phyloP scores from a whole-genome alignment of 2,797 vertebrate genomes.

The Tiaroga cobitis region DNA sequence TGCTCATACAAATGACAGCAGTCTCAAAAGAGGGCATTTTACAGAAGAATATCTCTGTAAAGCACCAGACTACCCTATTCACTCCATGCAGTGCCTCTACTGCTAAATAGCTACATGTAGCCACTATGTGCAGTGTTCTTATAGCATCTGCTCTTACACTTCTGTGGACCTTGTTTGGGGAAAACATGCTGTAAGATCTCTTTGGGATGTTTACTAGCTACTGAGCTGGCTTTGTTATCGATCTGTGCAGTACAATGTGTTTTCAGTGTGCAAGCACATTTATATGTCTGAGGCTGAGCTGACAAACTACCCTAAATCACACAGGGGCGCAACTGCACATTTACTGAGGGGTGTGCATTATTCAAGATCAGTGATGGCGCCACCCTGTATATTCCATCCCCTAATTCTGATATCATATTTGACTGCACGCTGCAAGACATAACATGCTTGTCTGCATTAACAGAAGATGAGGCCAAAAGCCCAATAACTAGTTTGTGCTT shows the following conservation, averaged over 20 bases:
- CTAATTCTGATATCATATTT: neutral
- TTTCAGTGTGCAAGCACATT: constrained; percentile 38
- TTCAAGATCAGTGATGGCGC: neutral
- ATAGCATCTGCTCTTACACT: neutral
- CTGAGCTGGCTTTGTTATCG: constrained; percentile 40
- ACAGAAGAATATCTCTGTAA: neutral
- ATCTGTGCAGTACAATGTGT: constrained; percentile 32
- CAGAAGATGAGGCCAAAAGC: neutral
- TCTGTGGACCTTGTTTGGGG: constrained; percentile 18
- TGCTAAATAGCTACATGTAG: too few relatives aligned
- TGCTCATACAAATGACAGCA: neutral
- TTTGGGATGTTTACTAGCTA: constrained; percentile 27
- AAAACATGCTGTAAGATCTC: constrained; percentile 11
- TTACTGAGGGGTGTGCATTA: neutral
- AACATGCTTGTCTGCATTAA: neutral
- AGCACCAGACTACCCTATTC: neutral
- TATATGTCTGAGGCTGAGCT: constrained; percentile 15
- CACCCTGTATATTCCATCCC: neutral
- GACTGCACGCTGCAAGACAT: neutral
- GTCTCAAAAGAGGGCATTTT: neutral
- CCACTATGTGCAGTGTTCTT: neutral
- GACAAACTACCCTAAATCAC: constrained; percentile 37
- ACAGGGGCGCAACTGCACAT: neutral
- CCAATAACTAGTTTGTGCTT: neutral
- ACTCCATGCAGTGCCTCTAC: neutral